Evolutionary conservation across 2,797 vertebrate genomes (phyloP).

Genomic region (Lophura swinhoii): DNA sequence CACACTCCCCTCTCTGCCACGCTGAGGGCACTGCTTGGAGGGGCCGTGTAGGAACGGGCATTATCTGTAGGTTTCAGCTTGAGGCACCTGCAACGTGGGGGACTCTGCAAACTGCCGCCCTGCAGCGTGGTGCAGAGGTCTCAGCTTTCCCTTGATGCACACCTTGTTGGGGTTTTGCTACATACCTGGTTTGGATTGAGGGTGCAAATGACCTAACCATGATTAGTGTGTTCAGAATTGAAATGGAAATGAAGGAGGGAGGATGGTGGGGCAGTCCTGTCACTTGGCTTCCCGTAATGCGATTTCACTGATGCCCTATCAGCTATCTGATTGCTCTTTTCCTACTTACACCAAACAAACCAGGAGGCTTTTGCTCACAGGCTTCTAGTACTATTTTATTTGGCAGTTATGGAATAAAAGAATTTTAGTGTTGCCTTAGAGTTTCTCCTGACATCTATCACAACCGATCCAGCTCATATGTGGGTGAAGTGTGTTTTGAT

Average conservation of each 20-base stretch:
- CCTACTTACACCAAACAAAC: conserved; percentile 48
- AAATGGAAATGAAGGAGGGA: conserved; percentile 9
- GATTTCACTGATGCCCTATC: conserved; percentile 53
- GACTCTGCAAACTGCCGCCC: neutral
- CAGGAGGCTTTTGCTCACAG: conserved; percentile 57
- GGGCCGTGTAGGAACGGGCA: neutral
- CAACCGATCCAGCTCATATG: conserved; percentile 62
- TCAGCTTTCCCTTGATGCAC: neutral
- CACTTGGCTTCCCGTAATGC: conserved; percentile 30
- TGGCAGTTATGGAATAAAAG: conserved; percentile 69
- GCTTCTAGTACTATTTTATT: conserved; percentile 68
- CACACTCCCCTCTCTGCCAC: neutral
- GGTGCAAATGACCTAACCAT: neutral
- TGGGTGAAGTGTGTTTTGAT: conserved; percentile 73
- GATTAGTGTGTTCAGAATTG: conserved; percentile 6
- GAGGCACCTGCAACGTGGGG: accelerated
- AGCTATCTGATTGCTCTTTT: conserved; percentile 50
- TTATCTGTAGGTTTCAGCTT: too few species aligned
- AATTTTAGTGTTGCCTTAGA: conserved; percentile 64
- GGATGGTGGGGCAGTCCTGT: neutral
- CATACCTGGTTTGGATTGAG: neutral
- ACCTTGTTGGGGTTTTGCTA: neutral
- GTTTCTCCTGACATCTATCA: conserved; percentile 73
- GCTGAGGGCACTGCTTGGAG: neutral
- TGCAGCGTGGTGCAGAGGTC: neutral